Evolutionary conservation across 2,888 invertebrate species (phyloP), one percentile per base, ranked within the genome.

Genomic region (Drosophila demipolita): DNA sequence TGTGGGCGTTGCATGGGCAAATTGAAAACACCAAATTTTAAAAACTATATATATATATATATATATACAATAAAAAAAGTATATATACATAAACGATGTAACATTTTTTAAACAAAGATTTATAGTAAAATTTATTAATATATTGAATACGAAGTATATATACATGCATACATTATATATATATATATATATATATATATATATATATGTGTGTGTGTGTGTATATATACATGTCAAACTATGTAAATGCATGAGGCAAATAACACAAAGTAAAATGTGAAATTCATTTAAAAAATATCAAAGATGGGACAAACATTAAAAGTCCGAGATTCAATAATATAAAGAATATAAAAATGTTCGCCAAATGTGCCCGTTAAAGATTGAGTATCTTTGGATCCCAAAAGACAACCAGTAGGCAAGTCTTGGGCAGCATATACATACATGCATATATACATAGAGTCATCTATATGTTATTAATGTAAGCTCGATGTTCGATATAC

Each of bases 11-110:
- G 78, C 78, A 69, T 60, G 73, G 54, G 74, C 62, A 83, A 85
- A 79, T 73, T 77, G 78, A 84, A 87, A 85, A 87, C 87, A 85
- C 84, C 84, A 85, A 85, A 85, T 87, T 86, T 84, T 87, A 82
- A 75, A 73, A 58, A 72, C 36, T 63, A 83, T 67, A 80, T 75
- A 73, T 54, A 55, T 60, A 75, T 67, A 71, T 53, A 54, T 61
- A 74, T 67, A 73, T 63, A 75, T 59, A 61, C 58, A 59, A 62
- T 50, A 67, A 67, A 79, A 60, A 49, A 49, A 49, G 49, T 72
- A 66, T 62, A 69, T 48, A 66, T 61, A 66, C 23, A 53, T 66
- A 49, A 63, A 68, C 48, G 72, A 87, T 83, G 78, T 83, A 87
- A 79, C 50, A 75, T 85, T 85, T 85, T 85, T 86, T 81, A 86